A percentile compares a stretch with the other conserved stretches of the same genome.
Conservation (phyloP, 2,113 vertebrate genomes). For the Genyomyrus donnyi region DNA sequence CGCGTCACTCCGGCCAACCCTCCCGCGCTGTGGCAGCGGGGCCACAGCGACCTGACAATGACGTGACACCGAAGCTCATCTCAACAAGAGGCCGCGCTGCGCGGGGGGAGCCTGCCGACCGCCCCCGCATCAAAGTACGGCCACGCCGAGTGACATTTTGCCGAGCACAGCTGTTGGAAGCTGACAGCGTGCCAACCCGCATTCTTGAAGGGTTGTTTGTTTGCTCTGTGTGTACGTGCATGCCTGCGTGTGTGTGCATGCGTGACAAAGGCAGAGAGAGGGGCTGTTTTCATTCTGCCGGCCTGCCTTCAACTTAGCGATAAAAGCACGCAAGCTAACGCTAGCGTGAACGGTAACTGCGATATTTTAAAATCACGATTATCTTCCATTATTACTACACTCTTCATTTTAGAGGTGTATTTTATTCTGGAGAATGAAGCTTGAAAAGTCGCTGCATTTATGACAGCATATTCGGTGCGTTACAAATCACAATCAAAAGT, state of each 20-base stretch:
- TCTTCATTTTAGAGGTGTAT: neutral
- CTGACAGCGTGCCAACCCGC: conserved; percentile 56
- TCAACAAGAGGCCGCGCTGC: conserved; percentile 50
- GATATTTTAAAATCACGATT: neutral
- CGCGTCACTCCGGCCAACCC: conserved; percentile 45
- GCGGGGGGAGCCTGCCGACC: conserved; percentile 34
- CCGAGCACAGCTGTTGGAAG: conserved; percentile 61
- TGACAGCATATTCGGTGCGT: neutral
- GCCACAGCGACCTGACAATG: conserved; percentile 59
- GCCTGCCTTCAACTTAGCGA: neutral
- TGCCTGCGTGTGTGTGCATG: conserved; percentile 3
- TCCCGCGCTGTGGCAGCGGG: conserved; percentile 55
- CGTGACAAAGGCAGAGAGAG: neutral
- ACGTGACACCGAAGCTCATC: conserved; percentile 57
- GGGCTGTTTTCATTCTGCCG: neutral
- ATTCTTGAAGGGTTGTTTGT: conserved; percentile 59
- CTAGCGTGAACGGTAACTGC: neutral
- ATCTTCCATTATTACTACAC: neutral
- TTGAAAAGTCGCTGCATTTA: too few species aligned
- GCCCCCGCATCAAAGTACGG: conserved; percentile 57
- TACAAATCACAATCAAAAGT: neutral
- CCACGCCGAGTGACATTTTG: conserved; percentile 58
- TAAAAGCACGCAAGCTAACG: neutral
- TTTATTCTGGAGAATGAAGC: neutral
- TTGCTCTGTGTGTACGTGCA: conserved; percentile 37